A percentile compares a stretch with the other conserved stretches of the same genome.
Conservation (phyloP, 2,113 vertebrate species). For the Clarias batrachus region DNA sequence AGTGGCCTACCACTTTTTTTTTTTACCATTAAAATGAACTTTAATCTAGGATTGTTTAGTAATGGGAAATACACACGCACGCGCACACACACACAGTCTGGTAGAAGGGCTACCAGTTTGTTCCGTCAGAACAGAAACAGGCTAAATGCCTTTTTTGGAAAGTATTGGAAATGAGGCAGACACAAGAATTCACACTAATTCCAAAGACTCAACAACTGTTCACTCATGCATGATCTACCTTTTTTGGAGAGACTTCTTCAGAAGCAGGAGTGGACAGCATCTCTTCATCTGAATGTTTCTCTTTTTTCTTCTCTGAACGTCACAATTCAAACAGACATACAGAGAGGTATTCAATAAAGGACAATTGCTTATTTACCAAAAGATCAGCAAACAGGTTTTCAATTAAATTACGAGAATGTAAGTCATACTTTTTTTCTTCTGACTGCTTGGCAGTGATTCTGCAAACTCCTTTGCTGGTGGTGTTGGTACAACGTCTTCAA, state of each 20-base stretch:
- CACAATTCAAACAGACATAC: not conserved
- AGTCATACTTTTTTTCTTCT: slow-evolving; percentile 48
- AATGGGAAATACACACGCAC: not conserved
- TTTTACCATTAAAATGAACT: not conserved
- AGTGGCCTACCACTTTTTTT: not conserved
- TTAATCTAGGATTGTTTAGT: not conserved
- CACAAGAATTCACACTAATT: not conserved
- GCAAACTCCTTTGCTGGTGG: not conserved
- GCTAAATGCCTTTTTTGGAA: not conserved
- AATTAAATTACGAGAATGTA: not conserved
- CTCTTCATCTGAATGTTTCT: slow-evolving; percentile 27
- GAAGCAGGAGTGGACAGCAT: not conserved
- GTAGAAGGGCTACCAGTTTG: not conserved
- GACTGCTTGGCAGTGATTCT: not conserved
- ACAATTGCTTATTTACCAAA: not conserved
- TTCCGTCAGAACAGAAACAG: not conserved
- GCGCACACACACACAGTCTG: not conserved
- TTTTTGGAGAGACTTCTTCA: slow-evolving; percentile 31
- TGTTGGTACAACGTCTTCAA: slow-evolving; percentile 8
- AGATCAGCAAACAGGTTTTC: not conserved
- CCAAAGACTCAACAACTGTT: not conserved
- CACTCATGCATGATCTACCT: slow-evolving; percentile 27
- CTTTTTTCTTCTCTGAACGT: slow-evolving; percentile 50
- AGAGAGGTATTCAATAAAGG: not conserved
- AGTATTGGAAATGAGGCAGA: not conserved